These are phyloP conservation scores for Tribolium castaneum DNA, from an alignment of 1,140 invertebrate species.

Conservation along the genomic window DNA sequence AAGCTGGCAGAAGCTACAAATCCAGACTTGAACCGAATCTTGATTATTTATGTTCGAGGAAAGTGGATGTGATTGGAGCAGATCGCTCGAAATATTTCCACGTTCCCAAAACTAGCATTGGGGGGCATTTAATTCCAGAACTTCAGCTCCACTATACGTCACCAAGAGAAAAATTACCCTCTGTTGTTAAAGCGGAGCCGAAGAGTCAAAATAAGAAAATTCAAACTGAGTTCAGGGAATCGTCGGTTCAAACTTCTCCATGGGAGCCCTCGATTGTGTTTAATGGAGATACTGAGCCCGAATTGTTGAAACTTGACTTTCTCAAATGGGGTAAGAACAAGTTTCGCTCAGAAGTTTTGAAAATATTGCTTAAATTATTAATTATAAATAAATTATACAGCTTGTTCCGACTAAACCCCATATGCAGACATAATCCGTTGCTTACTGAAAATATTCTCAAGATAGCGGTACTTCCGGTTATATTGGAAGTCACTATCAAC, in stretches of 20 bases:
- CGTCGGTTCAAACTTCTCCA: conserved; percentile 80
- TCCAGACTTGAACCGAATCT: conserved; percentile 16
- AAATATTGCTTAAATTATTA: no score
- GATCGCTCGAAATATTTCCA: conserved; percentile 55
- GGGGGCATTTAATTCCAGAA: conserved; percentile 13
- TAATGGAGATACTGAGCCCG: conserved; percentile 66
- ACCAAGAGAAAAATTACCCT: neutral
- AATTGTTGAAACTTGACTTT: conserved; percentile 72
- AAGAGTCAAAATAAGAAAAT: conserved; percentile 38
- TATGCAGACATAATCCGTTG: no score
- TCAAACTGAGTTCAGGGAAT: conserved; percentile 81
- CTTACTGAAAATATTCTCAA: no score
- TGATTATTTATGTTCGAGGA: neutral
- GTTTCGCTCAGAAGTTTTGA: no score
- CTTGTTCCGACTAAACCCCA: no score
- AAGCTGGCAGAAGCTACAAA: conserved; percentile 19
- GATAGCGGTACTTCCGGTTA: no score
- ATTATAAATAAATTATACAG: no score
- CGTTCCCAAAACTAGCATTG: conserved; percentile 1
- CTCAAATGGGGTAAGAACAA: conserved; percentile 68
- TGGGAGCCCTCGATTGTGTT: conserved; percentile 75
- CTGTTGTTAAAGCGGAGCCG: neutral
- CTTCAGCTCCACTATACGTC: neutral
- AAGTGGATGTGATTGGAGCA: conserved; percentile 42
- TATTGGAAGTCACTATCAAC: no score